Evolutionary conservation across 37 sponge, comb jelly and placozoan genomes (phyloP), one percentile per base, ranked within the genome.

Genomic region (Oscarella lobularis): DNA sequence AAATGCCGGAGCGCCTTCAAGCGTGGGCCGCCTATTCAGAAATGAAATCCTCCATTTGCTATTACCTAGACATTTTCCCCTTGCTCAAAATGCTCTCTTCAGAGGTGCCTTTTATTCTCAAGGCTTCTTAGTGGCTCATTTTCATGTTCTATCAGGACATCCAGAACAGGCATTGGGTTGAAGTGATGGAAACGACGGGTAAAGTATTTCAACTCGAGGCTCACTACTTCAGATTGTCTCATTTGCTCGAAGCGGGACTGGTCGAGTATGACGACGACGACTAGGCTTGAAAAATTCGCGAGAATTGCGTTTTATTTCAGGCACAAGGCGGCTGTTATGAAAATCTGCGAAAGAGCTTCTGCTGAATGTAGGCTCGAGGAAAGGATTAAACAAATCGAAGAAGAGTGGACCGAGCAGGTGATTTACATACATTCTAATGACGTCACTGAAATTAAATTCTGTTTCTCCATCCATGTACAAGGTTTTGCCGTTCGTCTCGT

Each of bases 191-290:
- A 33, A 91, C 87, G 33, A 81, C 86, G 9, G 83, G 85, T 48
- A 85, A 82, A 38, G 87, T 75, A 54, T 85, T 94, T 40, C 95
- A 87, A 40, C 72, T 94, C 82, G 95, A 94, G 78, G 91, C 90
- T 20, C 84, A 76, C 27, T 60, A 83, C 31, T 87, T 94, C 77
- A 94, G 75, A 69, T 74, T 94, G 80, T 41, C 38, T 1, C 91
- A 90, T 39, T 67, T 94, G 39, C 75, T 94, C 40, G 95, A 87
- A 36, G 81, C 84, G 54, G 72, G 77, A 3, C 75, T 94, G 3
- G 60, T 85, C 66, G 60, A 79, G 95, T 93, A 66, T 66, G 3
- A 32, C 3, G 29, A 5, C 1, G 36, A 60, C 9, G 30, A 65
- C 33, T 77, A 80, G n/a, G 60, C 35, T 3, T 32, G 38, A 36